phyloP scores from a whole-genome alignment of 2,113 vertebrate species.

The Toxostoma redivivum region DNA sequence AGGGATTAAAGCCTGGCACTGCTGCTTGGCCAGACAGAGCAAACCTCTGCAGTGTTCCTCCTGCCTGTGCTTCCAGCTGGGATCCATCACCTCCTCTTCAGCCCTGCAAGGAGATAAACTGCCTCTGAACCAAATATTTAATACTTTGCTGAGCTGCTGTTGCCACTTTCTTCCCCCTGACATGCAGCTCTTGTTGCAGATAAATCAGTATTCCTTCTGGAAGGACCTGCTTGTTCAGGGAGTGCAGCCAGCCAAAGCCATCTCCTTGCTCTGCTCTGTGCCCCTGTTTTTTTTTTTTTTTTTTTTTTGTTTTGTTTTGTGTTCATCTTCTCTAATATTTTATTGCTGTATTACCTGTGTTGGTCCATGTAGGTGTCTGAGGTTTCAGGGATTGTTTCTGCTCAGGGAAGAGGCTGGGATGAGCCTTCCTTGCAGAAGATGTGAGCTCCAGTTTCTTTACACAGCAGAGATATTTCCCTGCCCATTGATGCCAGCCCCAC shows the following conservation, averaged over 20 bases:
- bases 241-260: background rate
- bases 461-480: background rate
- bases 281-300: too few species aligned
- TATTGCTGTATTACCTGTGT: accelerated
- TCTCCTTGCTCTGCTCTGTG: accelerated
- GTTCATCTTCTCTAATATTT: accelerated
- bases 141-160: constrained; percentile 1
- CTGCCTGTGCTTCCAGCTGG: constrained; percentile 39
- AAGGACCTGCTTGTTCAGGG: background rate
- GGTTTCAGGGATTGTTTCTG: background rate
- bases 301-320: background rate
- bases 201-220: background rate
- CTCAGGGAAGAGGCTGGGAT: background rate
- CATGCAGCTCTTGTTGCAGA: background rate
- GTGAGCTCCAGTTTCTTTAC: background rate
- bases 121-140: background rate
- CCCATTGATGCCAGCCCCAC: background rate
- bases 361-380: accelerated
- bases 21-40: background rate
- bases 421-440: background rate
- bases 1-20: constrained; percentile 16
- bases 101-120: constrained; percentile 23
- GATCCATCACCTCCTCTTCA: constrained; percentile 38
- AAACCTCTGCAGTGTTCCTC: background rate
- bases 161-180: background rate